Conservation (phyloP, 2,888 invertebrate genomes). For the Synergus gifuensis region DNA sequence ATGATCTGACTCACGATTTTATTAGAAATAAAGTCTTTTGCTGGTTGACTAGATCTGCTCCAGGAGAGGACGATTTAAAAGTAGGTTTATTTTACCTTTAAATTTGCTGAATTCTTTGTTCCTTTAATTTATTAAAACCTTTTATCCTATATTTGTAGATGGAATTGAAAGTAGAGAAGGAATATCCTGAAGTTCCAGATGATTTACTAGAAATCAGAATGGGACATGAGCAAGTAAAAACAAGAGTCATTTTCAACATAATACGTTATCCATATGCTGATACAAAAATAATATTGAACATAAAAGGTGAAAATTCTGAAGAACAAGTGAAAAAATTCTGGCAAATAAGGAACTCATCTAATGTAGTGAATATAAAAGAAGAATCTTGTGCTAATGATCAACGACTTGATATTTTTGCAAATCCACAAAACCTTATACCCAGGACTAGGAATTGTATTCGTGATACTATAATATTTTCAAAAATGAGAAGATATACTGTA, state of each 20-base stretch:
- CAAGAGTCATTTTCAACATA: conserved; percentile 67
- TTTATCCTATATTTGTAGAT: conserved; percentile 58
- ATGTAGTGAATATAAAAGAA: conserved; percentile 55
- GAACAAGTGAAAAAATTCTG: conserved; percentile 68
- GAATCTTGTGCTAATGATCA: conserved; percentile 59
- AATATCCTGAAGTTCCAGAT: conserved; percentile 56
- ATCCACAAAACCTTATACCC: conserved; percentile 60
- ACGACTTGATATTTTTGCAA: conserved; percentile 59
- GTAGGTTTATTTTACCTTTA: conserved; percentile 50
- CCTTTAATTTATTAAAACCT: too few relatives aligned
- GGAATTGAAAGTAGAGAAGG: conserved; percentile 73
- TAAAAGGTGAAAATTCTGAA: conserved; percentile 69
- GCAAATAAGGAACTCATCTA: neutral
- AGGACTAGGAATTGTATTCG: conserved; percentile 64
- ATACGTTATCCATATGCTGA: conserved; percentile 69
- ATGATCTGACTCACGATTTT: conserved; percentile 69
- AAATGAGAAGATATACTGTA: conserved; percentile 72
- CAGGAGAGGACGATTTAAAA: conserved; percentile 71
- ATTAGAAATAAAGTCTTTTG: conserved; percentile 65
- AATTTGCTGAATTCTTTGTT: too few relatives aligned
- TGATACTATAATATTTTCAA: conserved; percentile 62
- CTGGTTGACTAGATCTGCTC: conserved; percentile 67
- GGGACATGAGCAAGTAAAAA: conserved; percentile 65
- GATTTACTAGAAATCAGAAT: conserved; percentile 54
- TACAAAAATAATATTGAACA: conserved; percentile 65